These are phyloP conservation scores for Chrysaora quinquecirrha DNA, from an alignment of 30 jellyfish, hydroid and myxozoan genomes.

Conservation along the genomic window DNA sequence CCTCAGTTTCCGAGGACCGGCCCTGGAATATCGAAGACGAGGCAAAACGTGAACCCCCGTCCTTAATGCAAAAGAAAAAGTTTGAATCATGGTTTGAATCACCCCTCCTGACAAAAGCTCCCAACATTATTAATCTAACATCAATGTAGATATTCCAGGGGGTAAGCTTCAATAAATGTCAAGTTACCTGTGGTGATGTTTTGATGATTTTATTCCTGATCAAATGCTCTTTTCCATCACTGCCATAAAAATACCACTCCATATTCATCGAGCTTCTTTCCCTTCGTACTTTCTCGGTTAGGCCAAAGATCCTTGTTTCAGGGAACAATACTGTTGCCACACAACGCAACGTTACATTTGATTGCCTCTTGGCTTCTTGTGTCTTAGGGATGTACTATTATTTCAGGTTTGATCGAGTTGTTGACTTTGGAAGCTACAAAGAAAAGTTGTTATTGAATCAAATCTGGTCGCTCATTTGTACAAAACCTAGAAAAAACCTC, in stretches of 20 bases:
- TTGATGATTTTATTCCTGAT: conserved; percentile 58
- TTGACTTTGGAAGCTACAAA: conserved; percentile 62
- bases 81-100: no score
- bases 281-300: conserved; percentile 55
- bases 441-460: no score
- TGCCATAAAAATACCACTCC: conserved; percentile 76
- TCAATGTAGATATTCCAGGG: no score
- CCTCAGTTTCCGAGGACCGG: no score
- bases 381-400: conserved; percentile 86
- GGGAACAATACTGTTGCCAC: conserved; percentile 82
- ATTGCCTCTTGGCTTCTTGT: conserved; percentile 57
- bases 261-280: conserved; percentile 65
- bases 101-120: no score
- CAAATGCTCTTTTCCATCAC: conserved; percentile 21
- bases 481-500: no score
- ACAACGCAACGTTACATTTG: conserved; percentile 88
- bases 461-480: no score
- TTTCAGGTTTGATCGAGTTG: conserved; percentile 82
- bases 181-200: conserved; percentile 79
- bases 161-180: no score
- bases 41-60: no score
- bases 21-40: no score
- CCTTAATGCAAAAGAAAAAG: no score
- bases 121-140: no score
- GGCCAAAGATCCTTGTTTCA: conserved; percentile 49